phyloP scores from a whole-genome alignment of 1,140 invertebrate genomes.

The Lycorma delicatula region DNA sequence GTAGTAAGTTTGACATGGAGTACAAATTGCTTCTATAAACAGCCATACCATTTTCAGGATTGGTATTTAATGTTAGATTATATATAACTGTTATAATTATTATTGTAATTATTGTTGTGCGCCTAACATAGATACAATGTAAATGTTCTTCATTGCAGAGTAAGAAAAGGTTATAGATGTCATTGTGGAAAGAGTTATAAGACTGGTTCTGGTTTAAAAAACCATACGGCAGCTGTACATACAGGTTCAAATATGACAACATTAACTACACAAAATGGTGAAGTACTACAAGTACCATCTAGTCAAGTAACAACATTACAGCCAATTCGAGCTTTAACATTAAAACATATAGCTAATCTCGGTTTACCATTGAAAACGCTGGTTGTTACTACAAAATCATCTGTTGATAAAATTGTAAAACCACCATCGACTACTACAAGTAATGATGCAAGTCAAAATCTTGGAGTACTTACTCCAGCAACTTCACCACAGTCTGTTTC shows the following conservation, averaged over 20 bases:
- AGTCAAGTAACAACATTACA: constrained; percentile 23
- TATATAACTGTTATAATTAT: not conserved
- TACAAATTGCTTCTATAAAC: too few species aligned
- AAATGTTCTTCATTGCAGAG: constrained; percentile 42
- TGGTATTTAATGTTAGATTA: too few species aligned
- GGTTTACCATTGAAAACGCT: constrained; percentile 31
- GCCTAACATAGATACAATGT: too few species aligned
- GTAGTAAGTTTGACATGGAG: too few species aligned
- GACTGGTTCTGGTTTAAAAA: constrained; percentile 63
- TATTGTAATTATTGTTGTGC: not conserved
- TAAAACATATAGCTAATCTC: constrained; percentile 29
- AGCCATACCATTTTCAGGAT: too few species aligned
- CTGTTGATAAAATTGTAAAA: too few species aligned
- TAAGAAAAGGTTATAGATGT: constrained; percentile 68
- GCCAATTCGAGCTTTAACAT: constrained; percentile 26
- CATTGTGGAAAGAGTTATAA: constrained; percentile 77
- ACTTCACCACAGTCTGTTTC: too few species aligned
- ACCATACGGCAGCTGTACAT: constrained; percentile 53
- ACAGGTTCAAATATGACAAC: constrained; percentile 34
- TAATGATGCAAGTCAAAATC: too few species aligned
- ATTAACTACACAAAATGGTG: constrained; percentile 24
- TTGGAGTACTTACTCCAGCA: too few species aligned
- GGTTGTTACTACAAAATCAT: too few species aligned
- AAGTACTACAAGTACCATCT: constrained; percentile 25
- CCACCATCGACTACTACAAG: too few species aligned